Base-by-base conservation (phyloP, 1,140 invertebrate genomes). In the Orchestia grillus region DNA sequence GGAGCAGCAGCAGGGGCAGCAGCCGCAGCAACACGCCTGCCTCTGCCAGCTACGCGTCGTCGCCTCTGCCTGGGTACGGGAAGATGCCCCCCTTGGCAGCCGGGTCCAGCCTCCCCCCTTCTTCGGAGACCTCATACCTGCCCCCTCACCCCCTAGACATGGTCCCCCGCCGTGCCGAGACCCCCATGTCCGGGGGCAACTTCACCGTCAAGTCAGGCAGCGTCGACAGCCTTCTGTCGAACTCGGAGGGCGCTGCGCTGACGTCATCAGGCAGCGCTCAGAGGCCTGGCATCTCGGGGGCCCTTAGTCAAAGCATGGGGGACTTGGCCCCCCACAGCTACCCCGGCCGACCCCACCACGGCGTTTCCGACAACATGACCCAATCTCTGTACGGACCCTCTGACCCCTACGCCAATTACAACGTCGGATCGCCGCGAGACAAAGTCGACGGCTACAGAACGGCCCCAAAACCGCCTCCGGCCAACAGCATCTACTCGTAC, bases 1-100 rank as follows among this genome's bases (percentile, higher is more conserved):
- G 41, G 15, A 45, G 44, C 36, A 94, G 92, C 92, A 91, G 88
- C 15, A 4, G 44, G 41, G 44, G 88, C 0, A 91, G 88, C 88
- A 42, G 88, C 15, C 43, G 92, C 92, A 94, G 92, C 44, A 94
- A 44, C 92, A 94, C 92, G 8, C 44, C 92, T 47, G 92, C 92
- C 44, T 94, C 92, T n/a, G 40, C 43, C 92, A 94, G 47, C 44
- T 94, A 94, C 92, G 45, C 44, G 43, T 91, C 88, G 0, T 91
- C 88, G 0, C 88, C 88, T 0, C 88, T 91, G 0, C 92, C 92
- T 45, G 92, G 92, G 6, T 94, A 94, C 40, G 44, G 44, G 44
- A 94, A 47, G 40, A n/a, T 40, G 44, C 92, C 45, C 11, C 44
- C 41, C 44, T 0, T 47, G 23, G 44, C 0, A 40, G 44, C 43